Conservation (phyloP, 2,888 invertebrate species). For the Dolichomitus sp. region DNA sequence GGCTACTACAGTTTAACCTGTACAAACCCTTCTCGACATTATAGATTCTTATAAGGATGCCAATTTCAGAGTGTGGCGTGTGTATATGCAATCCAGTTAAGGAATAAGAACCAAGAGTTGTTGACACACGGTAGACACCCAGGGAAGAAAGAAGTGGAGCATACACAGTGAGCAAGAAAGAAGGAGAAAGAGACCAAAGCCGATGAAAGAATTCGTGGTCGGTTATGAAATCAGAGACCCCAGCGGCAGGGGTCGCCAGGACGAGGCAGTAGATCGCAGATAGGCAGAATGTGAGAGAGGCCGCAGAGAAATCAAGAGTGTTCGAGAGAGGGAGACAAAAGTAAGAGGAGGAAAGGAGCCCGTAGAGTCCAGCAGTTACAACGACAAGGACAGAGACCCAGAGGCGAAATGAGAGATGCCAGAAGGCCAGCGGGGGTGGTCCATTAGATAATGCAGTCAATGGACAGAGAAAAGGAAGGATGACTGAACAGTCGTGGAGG, state of each 20-base stretch:
- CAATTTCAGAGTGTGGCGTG: conserved; percentile 42
- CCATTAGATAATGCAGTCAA: conserved; percentile 82
- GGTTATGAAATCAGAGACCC: conserved; percentile 71
- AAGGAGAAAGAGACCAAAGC: conserved; percentile 56
- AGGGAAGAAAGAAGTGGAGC: conserved; percentile 18
- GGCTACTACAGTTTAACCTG: conserved; percentile 35
- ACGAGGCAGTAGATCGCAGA: conserved; percentile 66
- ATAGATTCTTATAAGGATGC: conserved; percentile 8
- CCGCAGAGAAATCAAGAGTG: conserved; percentile 24
- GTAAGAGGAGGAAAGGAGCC: conserved; percentile 14
- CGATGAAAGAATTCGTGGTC: conserved; percentile 71
- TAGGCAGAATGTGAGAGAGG: conserved; percentile 48
- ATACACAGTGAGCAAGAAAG: conserved; percentile 9
- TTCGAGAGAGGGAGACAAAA: conserved; percentile 24
- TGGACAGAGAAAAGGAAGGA: conserved; percentile 87
- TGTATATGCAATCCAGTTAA: not conserved
- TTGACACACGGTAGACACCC: conserved; percentile 55
- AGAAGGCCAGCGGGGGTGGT: conserved; percentile 69
- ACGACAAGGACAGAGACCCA: conserved; percentile 39
- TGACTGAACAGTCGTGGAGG: conserved; percentile 85
- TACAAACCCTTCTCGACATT: conserved; percentile 35
- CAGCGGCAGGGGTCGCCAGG: conserved; percentile 53
- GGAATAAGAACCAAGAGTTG: conserved; percentile 45
- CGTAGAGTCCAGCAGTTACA: conserved; percentile 24
- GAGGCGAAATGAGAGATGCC: conserved; percentile 61